These are phyloP conservation scores for Oscarella lobularis DNA, from an alignment of 37 sponge, comb jelly and placozoan species.

Conservation along the genomic window DNA sequence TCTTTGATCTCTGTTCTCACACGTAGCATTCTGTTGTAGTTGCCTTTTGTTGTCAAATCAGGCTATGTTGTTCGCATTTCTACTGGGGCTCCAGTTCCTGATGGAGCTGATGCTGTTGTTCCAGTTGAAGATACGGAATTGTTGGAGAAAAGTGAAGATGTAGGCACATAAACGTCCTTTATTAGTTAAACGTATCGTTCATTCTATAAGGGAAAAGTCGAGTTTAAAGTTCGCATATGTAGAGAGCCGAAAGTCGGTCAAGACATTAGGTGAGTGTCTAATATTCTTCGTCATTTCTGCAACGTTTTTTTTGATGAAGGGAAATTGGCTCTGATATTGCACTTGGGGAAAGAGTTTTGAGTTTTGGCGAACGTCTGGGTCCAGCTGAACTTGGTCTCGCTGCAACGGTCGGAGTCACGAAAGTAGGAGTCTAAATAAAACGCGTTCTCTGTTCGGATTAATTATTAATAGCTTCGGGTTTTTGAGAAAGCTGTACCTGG, in stretches of 20 bases:
- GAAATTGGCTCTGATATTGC: conserved; percentile 81
- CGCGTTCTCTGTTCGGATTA: neutral
- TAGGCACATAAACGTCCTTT: conserved; percentile 7
- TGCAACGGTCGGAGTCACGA: conserved; percentile 58
- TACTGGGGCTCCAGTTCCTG: conserved; percentile 87
- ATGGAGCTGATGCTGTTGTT: conserved; percentile 96
- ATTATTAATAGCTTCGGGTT: conserved; percentile 15
- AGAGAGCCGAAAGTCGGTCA: neutral
- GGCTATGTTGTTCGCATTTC: conserved; percentile 58
- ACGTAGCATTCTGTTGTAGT: neutral
- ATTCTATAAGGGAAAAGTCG: neutral
- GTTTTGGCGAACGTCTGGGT: conserved; percentile 37
- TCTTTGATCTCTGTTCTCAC: too few species aligned
- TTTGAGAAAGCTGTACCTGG: conserved; percentile 45
- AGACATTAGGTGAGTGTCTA: neutral
- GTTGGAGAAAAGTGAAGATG: conserved; percentile 65
- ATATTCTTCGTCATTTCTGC: too few species aligned
- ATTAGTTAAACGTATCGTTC: too few species aligned
- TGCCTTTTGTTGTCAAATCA: conserved; percentile 15
- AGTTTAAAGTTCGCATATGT: neutral
- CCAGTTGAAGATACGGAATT: conserved; percentile 95
- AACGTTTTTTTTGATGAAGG: conserved; percentile 25
- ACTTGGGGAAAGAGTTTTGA: conserved; percentile 51
- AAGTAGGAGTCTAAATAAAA: conserved; percentile 8
- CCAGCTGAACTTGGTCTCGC: conserved; percentile 80